Base-by-base conservation (phyloP, 2,797 vertebrate species). In the Leptoclinus maculatus region DNA sequence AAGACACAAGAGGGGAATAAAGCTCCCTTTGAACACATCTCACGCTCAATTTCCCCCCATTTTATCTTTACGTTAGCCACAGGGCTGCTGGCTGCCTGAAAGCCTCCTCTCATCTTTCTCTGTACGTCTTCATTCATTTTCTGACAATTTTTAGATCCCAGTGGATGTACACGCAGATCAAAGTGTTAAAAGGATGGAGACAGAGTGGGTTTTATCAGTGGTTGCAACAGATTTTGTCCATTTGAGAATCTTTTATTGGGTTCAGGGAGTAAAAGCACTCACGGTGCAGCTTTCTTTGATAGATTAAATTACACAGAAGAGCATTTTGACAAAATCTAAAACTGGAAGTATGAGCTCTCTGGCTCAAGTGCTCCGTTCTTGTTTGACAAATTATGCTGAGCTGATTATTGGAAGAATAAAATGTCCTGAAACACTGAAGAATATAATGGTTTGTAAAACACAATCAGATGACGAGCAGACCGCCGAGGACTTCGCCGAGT, bases 21-120 rank as follows among this genome's bases (percentile, higher is more conserved):
- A 87, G 63, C 57, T 82, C 53, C 66, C 73, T 86, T 87, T 87
- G 85, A 88, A 85, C 84, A 79, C 74, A 76, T 83, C 78, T 86
- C 90, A 90, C 9, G 79, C 38, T 75, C 74, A 62, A 86, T 84
- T 90, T 90, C 75, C 60, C n/a, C 49, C 58, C 45, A 69, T 75
- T 83, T 85, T 62, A 64, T 67, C 81, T 66, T 7, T 38, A 78
- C 73, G 65, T 84, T 73, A 70, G 59, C 70, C 82, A 47, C 74
- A 58, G 41, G 66, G 74, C 81, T 29, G 65, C 79, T 21, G 63
- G 70, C 49, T 51, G 34, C 67, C 66, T 72, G 74, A 74, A 59
- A 74, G 47, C 70, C 47, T 12, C n/a, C 47, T 70, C 81, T 83
- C 66, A 70, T 85, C 80, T 79, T 32, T 29, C 73, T 47, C 66